A percentile compares a stretch with the other conserved stretches of the same genome.
Evolutionary conservation across 1,140 invertebrate species (phyloP).

Genomic region (Brevipalpus yothersi): DNA sequence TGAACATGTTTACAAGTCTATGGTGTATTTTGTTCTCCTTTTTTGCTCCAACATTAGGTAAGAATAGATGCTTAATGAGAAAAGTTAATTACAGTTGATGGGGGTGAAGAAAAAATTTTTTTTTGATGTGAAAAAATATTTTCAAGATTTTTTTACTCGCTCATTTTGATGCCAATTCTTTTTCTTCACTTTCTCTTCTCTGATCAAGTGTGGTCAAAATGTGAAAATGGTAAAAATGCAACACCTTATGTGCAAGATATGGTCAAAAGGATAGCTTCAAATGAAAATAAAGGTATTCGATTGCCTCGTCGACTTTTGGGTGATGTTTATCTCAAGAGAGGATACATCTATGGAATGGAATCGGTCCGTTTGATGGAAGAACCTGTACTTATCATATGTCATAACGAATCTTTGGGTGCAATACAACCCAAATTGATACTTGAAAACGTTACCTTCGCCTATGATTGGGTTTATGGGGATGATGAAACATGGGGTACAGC

Average conservation of each 20-base stretch:
- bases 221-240: background rate
- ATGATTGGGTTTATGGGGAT: constrained; percentile 1
- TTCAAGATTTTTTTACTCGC: background rate
- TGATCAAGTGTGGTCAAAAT: background rate
- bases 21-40: too few species aligned
- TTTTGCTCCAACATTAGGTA: too few species aligned
- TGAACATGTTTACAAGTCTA: too few species aligned
- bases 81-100: too few species aligned
- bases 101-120: too few species aligned
- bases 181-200: background rate
- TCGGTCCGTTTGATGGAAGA: background rate
- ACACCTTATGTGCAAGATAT: background rate
- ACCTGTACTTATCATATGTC: background rate
- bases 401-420: background rate
- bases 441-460: background rate
- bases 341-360: background rate
- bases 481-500: background rate
- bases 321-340: constrained; percentile 1
- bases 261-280: background rate
- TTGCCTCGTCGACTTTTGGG: background rate
- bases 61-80: too few species aligned
- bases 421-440: background rate
- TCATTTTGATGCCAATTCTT: background rate
- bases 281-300: background rate
- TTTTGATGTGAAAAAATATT: too few species aligned